Percentiles rank a stretch among this genome's conserved stretches.
Conservation (phyloP, 2,888 invertebrate genomes). For the Rotaria socialis region DNA sequence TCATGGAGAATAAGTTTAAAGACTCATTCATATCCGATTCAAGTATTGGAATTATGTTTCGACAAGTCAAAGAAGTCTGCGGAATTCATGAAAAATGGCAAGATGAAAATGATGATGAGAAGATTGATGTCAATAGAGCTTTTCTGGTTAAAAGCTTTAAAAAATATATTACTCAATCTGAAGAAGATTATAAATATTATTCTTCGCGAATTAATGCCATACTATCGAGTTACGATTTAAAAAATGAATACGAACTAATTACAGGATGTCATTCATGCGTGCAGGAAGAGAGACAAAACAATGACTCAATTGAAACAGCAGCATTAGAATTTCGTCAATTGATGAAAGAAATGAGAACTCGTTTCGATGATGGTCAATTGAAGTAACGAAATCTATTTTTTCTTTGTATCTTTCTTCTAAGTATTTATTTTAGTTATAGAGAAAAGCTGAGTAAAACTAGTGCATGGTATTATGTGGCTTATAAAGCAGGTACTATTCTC, state of each 20-base stretch:
- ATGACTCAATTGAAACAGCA: background rate
- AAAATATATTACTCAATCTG: background rate
- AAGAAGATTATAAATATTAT: background rate
- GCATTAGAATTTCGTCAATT: background rate
- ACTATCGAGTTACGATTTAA: background rate
- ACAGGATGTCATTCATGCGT: background rate
- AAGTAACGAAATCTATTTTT: background rate
- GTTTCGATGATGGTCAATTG: background rate
- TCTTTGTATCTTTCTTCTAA: background rate
- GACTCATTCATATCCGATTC: background rate
- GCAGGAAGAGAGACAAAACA: background rate
- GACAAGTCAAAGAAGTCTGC: background rate
- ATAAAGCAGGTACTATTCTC: background rate
- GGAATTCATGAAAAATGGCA: background rate
- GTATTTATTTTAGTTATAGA: background rate
- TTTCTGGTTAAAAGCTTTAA: background rate
- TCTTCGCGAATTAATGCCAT: background rate
- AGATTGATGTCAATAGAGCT: background rate
- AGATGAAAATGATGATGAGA: background rate
- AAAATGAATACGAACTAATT: background rate
- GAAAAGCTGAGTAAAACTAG: background rate
- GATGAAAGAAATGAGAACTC: background rate
- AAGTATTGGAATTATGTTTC: background rate
- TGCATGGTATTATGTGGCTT: conserved; percentile 13
- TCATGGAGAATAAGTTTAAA: background rate